These are phyloP conservation scores for Onychostruthus taczanowskii DNA, from an alignment of 2,113 vertebrate genomes.

Conservation along the genomic window DNA sequence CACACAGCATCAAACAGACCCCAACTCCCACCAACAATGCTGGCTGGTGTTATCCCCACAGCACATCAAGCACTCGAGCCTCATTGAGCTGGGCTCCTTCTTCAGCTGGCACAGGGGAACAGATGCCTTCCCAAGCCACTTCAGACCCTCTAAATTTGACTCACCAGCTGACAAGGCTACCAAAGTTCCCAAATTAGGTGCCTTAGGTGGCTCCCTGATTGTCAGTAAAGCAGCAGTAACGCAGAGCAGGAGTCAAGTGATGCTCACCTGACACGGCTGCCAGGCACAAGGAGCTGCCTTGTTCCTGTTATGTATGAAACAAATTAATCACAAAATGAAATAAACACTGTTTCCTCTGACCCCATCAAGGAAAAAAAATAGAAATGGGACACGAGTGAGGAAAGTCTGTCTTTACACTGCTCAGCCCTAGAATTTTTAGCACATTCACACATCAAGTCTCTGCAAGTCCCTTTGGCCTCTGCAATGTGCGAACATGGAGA, in stretches of 20 bases:
- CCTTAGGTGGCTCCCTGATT: not conserved
- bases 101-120: not conserved
- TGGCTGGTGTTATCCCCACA: fast-evolving
- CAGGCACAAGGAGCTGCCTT: not conserved
- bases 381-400: not conserved
- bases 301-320: not conserved
- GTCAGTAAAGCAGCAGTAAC: not conserved
- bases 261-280: not conserved
- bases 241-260: not conserved
- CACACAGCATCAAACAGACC: not conserved
- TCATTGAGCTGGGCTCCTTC: not conserved
- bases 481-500: fast-evolving
- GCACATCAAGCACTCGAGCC: fast-evolving
- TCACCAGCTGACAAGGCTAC: not conserved
- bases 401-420: not conserved
- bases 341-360: not conserved
- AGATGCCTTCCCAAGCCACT: not conserved
- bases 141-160: not conserved
- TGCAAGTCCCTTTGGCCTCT: not conserved
- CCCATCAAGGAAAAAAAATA: not conserved
- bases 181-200: not conserved
- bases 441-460: not conserved
- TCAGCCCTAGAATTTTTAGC: not conserved
- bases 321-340: not conserved
- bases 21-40: not conserved